phyloP scores from a whole-genome alignment of 2,888 invertebrate species.

The Acanthosepion lycidas region DNA sequence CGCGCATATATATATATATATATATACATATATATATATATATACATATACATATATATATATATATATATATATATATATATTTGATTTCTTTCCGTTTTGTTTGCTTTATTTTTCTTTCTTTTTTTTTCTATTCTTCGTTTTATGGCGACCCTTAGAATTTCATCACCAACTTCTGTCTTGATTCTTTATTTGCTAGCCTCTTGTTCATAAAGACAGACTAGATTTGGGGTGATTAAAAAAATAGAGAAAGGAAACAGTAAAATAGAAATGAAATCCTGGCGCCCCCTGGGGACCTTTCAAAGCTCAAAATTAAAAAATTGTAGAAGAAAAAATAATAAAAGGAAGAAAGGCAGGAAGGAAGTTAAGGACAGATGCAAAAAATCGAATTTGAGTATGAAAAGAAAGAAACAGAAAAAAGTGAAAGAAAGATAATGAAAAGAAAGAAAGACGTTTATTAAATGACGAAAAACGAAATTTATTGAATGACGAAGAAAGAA shows the following conservation, averaged over 20 bases:
- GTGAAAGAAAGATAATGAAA: background rate
- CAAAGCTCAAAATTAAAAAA: background rate
- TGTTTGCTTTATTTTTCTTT: background rate
- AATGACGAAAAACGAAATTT: background rate
- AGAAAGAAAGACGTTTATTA: background rate
- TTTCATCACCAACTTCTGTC: background rate
- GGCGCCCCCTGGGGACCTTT: background rate
- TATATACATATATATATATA: too few relatives aligned
- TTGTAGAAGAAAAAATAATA: background rate
- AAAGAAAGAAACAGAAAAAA: background rate
- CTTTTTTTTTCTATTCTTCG: background rate
- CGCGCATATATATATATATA: too few relatives aligned
- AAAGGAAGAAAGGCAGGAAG: background rate
- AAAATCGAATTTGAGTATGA: background rate
- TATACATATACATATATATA: too few relatives aligned
- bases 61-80: too few relatives aligned
- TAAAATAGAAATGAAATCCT: constrained; percentile 33
- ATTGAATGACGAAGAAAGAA: background rate
- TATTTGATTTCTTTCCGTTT: background rate
- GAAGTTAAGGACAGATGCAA: background rate
- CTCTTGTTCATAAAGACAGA: constrained; percentile 11
- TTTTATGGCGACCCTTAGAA: background rate
- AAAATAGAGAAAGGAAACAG: background rate
- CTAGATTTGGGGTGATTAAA: constrained; percentile 11
- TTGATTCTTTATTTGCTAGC: background rate